Evolutionary conservation across 2,113 vertebrate genomes (phyloP).

Genomic region (Pluvianellus socialis): DNA sequence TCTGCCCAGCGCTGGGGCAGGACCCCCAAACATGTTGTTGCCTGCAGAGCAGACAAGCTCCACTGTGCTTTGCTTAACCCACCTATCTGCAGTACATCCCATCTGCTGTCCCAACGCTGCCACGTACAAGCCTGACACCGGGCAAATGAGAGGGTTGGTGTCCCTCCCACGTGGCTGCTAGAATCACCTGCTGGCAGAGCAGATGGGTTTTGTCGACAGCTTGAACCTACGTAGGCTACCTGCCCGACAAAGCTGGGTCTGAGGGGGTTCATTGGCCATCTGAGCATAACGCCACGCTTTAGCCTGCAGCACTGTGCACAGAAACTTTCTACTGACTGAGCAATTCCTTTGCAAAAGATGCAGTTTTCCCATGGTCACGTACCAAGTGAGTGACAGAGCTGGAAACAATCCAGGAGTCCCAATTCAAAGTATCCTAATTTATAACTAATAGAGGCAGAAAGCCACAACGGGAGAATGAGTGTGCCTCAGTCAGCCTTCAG

Average conservation of each 20-base stretch:
- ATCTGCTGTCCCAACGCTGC: background rate
- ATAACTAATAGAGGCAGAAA: background rate
- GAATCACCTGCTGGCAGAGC: conserved; percentile 10
- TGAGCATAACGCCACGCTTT: background rate
- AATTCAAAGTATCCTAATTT: background rate
- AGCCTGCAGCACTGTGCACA: background rate
- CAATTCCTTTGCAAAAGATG: background rate
- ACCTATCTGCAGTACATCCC: background rate
- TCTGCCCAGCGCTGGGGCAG: background rate
- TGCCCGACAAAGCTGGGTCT: background rate
- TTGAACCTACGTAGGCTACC: background rate
- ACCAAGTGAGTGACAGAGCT: background rate
- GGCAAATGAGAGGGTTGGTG: background rate
- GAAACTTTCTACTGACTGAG: background rate
- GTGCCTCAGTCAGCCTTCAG: background rate
- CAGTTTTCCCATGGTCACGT: fast-evolving
- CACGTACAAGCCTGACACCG: background rate
- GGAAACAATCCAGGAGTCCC: background rate
- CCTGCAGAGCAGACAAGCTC: background rate
- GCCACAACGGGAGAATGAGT: background rate
- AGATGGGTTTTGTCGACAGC: conserved; percentile 6
- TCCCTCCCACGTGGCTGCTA: background rate
- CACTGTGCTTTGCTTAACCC: background rate
- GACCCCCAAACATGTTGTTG: background rate
- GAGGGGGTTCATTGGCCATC: background rate